Evolutionary conservation across 2,113 vertebrate genomes (phyloP).

Genomic region (Paedocypris sp.): DNA sequence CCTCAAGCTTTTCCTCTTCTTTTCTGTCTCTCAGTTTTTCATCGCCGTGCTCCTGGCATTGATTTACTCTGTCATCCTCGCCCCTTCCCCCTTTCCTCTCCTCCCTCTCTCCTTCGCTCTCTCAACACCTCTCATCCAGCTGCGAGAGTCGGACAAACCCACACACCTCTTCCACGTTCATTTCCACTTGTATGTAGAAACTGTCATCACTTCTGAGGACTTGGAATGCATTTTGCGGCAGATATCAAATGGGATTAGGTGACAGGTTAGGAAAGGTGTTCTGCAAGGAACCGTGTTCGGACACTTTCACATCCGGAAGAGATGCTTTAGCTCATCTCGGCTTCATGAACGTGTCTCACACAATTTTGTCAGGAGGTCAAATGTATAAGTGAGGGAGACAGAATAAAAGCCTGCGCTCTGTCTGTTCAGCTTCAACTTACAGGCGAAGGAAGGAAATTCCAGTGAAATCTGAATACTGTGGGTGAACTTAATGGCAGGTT

Average conservation of each 20-base stretch:
- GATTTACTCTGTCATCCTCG: slow-evolving; percentile 23
- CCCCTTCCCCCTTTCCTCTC: neutral
- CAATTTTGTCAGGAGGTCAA: neutral
- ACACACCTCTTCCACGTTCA: neutral
- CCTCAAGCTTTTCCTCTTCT: neutral
- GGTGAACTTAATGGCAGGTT: neutral
- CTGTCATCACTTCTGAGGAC: slow-evolving; percentile 5
- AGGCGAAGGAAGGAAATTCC: slow-evolving; percentile 4
- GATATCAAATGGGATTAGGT: neutral
- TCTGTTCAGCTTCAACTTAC: slow-evolving; percentile 4
- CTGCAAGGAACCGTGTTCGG: neutral
- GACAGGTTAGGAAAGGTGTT: neutral
- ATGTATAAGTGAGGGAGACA: neutral
- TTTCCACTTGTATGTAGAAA: slow-evolving; percentile 11
- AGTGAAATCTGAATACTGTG: slow-evolving; percentile 9
- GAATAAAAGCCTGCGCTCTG: neutral
- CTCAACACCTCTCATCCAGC: slow-evolving; percentile 45
- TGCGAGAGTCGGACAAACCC: slow-evolving; percentile 16
- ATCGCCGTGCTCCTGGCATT: slow-evolving; percentile 23
- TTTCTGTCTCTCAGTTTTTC: neutral
- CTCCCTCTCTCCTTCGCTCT: slow-evolving; percentile 39
- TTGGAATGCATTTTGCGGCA: neutral
- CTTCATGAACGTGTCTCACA: neutral
- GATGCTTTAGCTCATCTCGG: slow-evolving; percentile 2
- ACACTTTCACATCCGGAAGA: neutral